Percentiles rank a stretch among this genome's conserved stretches.
These are phyloP conservation scores for Troides helena DNA, from an alignment of 2,888 invertebrate species.

Conservation along the genomic window DNA sequence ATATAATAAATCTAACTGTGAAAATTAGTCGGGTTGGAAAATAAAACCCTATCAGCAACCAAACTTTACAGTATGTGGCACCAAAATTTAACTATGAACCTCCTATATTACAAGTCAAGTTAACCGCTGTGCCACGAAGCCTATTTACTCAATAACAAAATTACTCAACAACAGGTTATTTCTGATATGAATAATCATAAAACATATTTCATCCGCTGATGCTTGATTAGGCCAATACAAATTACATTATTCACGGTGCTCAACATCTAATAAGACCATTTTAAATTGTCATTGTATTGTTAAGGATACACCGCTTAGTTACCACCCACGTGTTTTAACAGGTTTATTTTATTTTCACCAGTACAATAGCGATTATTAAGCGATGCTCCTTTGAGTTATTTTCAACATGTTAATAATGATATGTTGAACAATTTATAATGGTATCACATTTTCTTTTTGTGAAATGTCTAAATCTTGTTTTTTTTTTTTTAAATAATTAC, in stretches of 20 bases:
- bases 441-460: background rate
- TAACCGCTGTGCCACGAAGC: no score
- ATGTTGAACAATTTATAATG: background rate
- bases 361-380: constrained; percentile 24
- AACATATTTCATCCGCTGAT: constrained; percentile 28
- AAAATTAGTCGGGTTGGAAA: no score
- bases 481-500: no score
- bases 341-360: constrained; percentile 29
- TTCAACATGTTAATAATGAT: constrained; percentile 24
- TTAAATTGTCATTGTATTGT: constrained; percentile 32
- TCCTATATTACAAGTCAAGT: no score
- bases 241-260: constrained; percentile 42
- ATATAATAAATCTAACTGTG: no score
- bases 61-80: no score
- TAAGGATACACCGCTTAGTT: constrained; percentile 28
- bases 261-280: constrained; percentile 48
- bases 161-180: background rate
- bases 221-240: constrained; percentile 43
- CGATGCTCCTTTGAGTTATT: constrained; percentile 4
- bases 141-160: background rate
- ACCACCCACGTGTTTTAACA: constrained; percentile 33
- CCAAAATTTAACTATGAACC: no score
- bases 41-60: no score
- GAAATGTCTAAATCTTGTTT: background rate
- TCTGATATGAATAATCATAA: constrained; percentile 25